Evolutionary conservation across 2,888 invertebrate species (phyloP).

Genomic region (Agriotes lineatus): DNA sequence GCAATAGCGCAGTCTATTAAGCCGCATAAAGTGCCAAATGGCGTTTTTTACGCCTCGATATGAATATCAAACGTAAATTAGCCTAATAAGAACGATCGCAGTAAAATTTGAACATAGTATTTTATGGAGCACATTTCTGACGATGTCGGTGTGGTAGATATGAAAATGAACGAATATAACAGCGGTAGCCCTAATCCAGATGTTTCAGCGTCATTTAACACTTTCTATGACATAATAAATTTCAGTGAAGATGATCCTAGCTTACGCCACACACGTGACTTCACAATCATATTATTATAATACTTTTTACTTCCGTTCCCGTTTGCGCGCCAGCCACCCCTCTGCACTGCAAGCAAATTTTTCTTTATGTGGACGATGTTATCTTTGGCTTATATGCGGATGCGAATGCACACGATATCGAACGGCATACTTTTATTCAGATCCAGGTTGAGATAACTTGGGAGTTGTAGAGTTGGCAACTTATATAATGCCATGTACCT

Average conservation of each 20-base stretch:
- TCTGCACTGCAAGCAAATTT: background rate
- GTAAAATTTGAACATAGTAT: background rate
- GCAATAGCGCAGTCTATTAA: too few species aligned
- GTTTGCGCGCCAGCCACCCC: background rate
- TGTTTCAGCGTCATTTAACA: conserved; percentile 53
- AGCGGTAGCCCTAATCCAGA: conserved; percentile 51
- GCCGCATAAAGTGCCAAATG: too few species aligned
- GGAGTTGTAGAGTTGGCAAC: too few species aligned
- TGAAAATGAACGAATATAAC: conserved; percentile 45
- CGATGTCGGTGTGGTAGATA: conserved; percentile 33
- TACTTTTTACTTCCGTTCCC: conserved; percentile 37
- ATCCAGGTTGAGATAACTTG: too few species aligned
- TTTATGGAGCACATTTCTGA: conserved; percentile 32
- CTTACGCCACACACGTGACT: conserved; percentile 46
- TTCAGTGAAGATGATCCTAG: conserved; percentile 47
- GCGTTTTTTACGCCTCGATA: too few species aligned
- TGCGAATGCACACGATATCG: too few species aligned
- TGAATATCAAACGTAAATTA: background rate
- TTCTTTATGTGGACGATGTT: background rate
- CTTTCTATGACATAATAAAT: conserved; percentile 51
- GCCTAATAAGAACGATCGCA: background rate
- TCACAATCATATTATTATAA: conserved; percentile 42
- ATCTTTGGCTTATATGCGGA: too few species aligned
- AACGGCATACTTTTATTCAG: too few species aligned
- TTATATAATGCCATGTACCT: too few species aligned